Evolutionary conservation across 2,888 invertebrate genomes (phyloP).

Genomic region (Neoascia interrupta): DNA sequence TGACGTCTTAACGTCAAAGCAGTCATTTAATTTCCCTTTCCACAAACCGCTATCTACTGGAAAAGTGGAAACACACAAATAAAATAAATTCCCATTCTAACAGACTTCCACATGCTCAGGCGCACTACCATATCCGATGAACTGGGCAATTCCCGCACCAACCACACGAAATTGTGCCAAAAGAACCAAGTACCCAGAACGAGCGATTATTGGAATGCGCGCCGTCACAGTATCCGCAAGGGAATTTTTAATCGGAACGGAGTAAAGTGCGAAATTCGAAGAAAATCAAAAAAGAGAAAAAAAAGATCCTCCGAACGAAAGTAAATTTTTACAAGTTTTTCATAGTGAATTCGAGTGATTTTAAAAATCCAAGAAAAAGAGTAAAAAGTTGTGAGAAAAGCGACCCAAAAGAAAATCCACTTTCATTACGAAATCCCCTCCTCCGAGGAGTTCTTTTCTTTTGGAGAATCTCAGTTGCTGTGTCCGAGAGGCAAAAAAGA

Average conservation of each 20-base stretch:
- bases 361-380: background rate
- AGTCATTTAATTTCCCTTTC: constrained; percentile 22
- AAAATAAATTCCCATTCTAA: constrained; percentile 22
- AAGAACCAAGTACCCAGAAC: constrained; percentile 45
- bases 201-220: constrained; percentile 65
- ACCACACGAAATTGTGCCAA: constrained; percentile 26
- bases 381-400: background rate
- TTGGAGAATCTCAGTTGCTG: background rate
- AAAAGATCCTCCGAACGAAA: constrained; percentile 25
- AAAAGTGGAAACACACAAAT: constrained; percentile 8
- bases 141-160: constrained; percentile 26
- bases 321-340: background rate
- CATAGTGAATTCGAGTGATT: background rate
- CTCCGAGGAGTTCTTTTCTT: constrained; percentile 22
- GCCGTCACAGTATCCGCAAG: constrained; percentile 65
- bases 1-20: constrained; percentile 21
- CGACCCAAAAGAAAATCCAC: background rate
- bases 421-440: constrained; percentile 36
- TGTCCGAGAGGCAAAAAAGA: constrained; percentile 11
- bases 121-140: constrained; percentile 14
- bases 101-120: constrained; percentile 25
- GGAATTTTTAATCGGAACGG: constrained; percentile 53
- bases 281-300: constrained; percentile 9
- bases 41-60: constrained; percentile 8
- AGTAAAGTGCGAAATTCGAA: constrained; percentile 60